Evolutionary conservation across 2,888 invertebrate species (phyloP), one percentile per base, ranked within the genome.

Genomic region (Stramonita haemastoma): DNA sequence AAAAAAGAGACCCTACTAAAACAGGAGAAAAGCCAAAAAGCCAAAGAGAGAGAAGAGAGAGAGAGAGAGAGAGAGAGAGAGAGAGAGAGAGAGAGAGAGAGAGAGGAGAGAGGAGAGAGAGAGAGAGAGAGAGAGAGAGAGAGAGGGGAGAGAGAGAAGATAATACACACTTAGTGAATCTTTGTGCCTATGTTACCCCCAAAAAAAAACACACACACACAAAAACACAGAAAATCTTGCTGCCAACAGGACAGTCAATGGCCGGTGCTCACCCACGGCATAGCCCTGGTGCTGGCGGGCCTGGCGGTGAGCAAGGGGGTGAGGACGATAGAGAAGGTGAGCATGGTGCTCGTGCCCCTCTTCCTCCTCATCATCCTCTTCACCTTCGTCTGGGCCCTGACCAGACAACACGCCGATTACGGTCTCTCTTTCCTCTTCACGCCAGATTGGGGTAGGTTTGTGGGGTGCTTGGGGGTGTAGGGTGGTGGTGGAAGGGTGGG

Each of bases 251-350:
- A 95, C 36, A 94, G 94, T 87, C 83, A 81, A n/a, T 95, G 95
- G 95, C 94, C 95, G 13, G 90, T 95, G 0, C 90, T 95, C 32
- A 94, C 95, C 1, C 94, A 94, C 81, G 92, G 91, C 13, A 36
- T 94, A 0, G 94, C 94, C 11, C 87, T 94, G 1, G 13, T 93
- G 0, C 46, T 94, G 13, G 94, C 94, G 2, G 94, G 93, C 1
- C 86, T 94, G 57, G 92, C 94, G 34, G 93, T 95, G 4, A 89
- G 93, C n/a, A 93, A 93, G 66, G 95, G 95, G 15, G 95, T 95
- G 11, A 94, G 93, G 88, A 93, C 94, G 6, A 95, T 95, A 86
- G 95, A 95, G 92, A 94, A 93, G 89, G 95, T 94, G n/a, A 95
- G 94, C 92, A 91, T 95, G 91, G 91, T 94, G 56, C 91, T 95